phyloP scores from a whole-genome alignment of 2,797 vertebrate genomes.

The Poeciliopsis paucimaculata region DNA sequence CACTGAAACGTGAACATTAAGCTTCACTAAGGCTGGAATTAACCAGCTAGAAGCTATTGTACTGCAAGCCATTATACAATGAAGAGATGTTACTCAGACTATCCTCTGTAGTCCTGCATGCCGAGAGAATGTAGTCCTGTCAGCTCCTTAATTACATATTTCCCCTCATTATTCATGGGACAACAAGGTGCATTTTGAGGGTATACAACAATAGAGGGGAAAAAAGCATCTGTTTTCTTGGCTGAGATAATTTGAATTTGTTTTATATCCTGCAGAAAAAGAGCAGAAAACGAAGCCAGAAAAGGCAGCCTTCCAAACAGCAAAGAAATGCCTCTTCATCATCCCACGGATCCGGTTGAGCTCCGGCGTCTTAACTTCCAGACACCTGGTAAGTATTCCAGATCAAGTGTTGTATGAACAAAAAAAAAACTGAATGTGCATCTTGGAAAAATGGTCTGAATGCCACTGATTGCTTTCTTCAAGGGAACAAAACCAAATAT shows the following conservation, averaged over 20 bases:
- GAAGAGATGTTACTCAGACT: slow-evolving; percentile 39
- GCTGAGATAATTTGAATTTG: slow-evolving; percentile 13
- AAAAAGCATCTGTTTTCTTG: neutral
- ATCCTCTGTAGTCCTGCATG: slow-evolving; percentile 22
- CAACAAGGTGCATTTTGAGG: slow-evolving; percentile 27
- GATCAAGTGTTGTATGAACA: neutral
- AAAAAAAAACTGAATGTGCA: neutral
- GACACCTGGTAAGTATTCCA: slow-evolving; percentile 88
- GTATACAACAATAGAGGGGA: neutral
- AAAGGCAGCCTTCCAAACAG: slow-evolving; percentile 97
- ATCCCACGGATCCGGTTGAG: slow-evolving; percentile 96
- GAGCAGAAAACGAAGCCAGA: slow-evolving; percentile 94
- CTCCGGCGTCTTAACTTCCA: slow-evolving; percentile 98
- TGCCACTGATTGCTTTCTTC: slow-evolving; percentile 9
- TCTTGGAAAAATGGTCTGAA: neutral
- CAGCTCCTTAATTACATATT: slow-evolving; percentile 50
- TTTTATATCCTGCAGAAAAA: slow-evolving; percentile 84
- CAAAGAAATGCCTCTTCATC: slow-evolving; percentile 94
- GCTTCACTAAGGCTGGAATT: slow-evolving; percentile 37
- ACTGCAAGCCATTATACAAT: slow-evolving; percentile 34
- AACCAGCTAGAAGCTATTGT: slow-evolving; percentile 40
- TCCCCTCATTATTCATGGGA: slow-evolving; percentile 34
- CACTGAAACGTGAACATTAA: slow-evolving; percentile 35
- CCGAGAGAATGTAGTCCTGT: slow-evolving; percentile 29
- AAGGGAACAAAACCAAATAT: neutral